Evolutionary conservation across 2,797 vertebrate genomes (phyloP).

Genomic region (Lophotriccus pileatus): DNA sequence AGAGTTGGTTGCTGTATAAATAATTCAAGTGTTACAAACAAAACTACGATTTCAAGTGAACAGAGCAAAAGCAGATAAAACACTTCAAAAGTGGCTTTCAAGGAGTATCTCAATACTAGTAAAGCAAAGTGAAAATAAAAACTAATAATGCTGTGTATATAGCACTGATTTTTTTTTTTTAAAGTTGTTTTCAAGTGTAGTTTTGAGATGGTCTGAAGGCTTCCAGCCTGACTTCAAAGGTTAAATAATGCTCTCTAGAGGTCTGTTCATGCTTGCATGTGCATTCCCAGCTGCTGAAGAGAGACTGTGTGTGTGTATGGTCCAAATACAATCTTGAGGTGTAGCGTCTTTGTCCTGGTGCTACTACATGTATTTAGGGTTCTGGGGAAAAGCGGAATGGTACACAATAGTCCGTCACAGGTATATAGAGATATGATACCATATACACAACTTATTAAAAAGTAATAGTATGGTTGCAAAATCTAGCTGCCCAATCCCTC

Average conservation of each 20-base stretch:
- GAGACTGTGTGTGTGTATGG: background rate
- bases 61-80: conserved; percentile 1
- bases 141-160: background rate
- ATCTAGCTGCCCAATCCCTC: background rate
- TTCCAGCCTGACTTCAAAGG: conserved; percentile 10
- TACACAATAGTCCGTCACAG: background rate
- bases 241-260: background rate
- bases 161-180: background rate
- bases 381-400: background rate
- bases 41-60: background rate
- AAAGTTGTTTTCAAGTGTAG: background rate
- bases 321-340: background rate
- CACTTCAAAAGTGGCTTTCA: background rate
- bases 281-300: background rate
- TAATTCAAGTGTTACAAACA: conserved; percentile 29
- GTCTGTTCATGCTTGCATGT: background rate
- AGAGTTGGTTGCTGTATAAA: background rate
- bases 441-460: background rate
- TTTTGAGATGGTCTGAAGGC: conserved; percentile 9
- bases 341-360: background rate
- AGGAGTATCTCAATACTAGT: background rate
- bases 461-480: background rate
- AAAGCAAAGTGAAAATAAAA: background rate
- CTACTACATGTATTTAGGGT: background rate
- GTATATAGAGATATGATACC: background rate